A percentile compares a stretch with the other conserved stretches of the same genome.
Evolutionary conservation across 2,888 invertebrate species (phyloP).

Genomic region (Stratiomys singularior): DNA sequence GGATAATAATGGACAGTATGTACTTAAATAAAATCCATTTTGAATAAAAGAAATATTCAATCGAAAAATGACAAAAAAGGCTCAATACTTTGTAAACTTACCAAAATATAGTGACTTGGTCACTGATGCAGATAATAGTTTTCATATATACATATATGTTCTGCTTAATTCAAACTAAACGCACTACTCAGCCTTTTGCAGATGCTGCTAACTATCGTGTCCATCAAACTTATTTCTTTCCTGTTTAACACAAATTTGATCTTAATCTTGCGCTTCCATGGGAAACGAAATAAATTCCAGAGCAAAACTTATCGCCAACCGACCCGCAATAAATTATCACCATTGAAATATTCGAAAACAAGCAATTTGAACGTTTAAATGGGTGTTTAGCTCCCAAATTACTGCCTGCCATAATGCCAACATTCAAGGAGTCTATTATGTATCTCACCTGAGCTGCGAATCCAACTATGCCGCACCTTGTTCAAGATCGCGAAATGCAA

Average conservation of each 20-base stretch:
- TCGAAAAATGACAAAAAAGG: too few relatives aligned
- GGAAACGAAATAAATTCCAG: neutral
- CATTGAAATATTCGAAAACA: slow-evolving; percentile 48
- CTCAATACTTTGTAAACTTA: too few relatives aligned
- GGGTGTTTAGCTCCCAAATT: slow-evolving; percentile 45
- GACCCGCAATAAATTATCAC: slow-evolving; percentile 49
- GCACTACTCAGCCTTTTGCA: too few relatives aligned
- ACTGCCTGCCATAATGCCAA: slow-evolving; percentile 28
- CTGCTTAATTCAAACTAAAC: too few relatives aligned
- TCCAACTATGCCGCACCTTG: slow-evolving; percentile 36
- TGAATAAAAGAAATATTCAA: too few relatives aligned
- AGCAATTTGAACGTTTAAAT: slow-evolving; percentile 37
- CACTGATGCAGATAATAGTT: too few relatives aligned
- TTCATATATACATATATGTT: too few relatives aligned
- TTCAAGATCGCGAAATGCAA: slow-evolving; percentile 45
- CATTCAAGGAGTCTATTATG: slow-evolving; percentile 38
- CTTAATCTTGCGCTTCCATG: neutral
- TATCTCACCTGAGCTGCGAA: slow-evolving; percentile 48
- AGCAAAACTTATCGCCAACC: neutral
- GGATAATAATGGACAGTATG: too few relatives aligned
- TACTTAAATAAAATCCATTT: too few relatives aligned
- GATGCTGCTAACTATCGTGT: too few relatives aligned
- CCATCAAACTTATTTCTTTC: too few relatives aligned
- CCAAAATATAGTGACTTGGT: too few relatives aligned
- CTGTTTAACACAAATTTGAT: neutral